These are phyloP conservation scores for Actinopyga echinites DNA, from an alignment of 53 echinoderm and acorn worm species.

Conservation along the genomic window DNA sequence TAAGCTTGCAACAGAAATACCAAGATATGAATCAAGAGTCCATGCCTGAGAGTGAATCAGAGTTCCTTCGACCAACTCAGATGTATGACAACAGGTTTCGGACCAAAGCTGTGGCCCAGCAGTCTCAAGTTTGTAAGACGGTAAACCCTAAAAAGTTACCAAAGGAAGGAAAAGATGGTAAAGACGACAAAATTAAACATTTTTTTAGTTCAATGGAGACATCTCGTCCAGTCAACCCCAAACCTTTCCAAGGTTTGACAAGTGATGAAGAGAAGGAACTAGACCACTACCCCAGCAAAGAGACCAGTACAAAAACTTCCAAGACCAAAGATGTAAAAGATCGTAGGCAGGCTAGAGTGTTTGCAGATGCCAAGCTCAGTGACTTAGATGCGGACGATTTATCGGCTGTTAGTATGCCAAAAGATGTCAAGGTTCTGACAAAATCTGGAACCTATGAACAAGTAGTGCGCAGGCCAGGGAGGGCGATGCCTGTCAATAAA, in stretches of 20 bases:
- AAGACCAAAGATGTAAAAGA: slow-evolving; percentile 62
- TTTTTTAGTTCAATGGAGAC: slow-evolving; percentile 77
- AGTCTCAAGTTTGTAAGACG: slow-evolving; percentile 57
- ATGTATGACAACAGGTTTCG: slow-evolving; percentile 82
- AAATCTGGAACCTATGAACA: slow-evolving; percentile 3
- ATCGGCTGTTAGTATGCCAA: slow-evolving; percentile 14
- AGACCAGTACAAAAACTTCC: slow-evolving; percentile 48
- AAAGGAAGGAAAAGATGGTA: slow-evolving; percentile 44
- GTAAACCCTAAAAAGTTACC: slow-evolving; percentile 48
- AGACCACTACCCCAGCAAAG: slow-evolving; percentile 71
- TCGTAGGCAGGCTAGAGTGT: slow-evolving; percentile 71
- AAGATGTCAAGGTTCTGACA: slow-evolving; percentile 35
- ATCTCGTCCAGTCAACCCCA: slow-evolving; percentile 64
- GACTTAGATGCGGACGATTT: slow-evolving; percentile 36
- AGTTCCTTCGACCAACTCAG: slow-evolving; percentile 85
- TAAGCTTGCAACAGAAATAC: slow-evolving; percentile 86
- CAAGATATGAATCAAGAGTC: slow-evolving; percentile 81
- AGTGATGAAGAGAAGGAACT: slow-evolving; percentile 84
- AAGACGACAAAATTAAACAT: slow-evolving; percentile 82
- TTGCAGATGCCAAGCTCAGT: slow-evolving; percentile 49
- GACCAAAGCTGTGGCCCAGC: slow-evolving; percentile 95
- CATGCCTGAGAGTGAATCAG: slow-evolving; percentile 94
- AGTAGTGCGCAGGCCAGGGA: slow-evolving; percentile 15
- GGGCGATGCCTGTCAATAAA: slow-evolving; percentile 33
- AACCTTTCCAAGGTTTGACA: slow-evolving; percentile 80